A percentile compares a stretch with the other conserved stretches of the same genome.
Evolutionary conservation across 1,140 invertebrate species (phyloP).

Genomic region (Plutomurus gul): DNA sequence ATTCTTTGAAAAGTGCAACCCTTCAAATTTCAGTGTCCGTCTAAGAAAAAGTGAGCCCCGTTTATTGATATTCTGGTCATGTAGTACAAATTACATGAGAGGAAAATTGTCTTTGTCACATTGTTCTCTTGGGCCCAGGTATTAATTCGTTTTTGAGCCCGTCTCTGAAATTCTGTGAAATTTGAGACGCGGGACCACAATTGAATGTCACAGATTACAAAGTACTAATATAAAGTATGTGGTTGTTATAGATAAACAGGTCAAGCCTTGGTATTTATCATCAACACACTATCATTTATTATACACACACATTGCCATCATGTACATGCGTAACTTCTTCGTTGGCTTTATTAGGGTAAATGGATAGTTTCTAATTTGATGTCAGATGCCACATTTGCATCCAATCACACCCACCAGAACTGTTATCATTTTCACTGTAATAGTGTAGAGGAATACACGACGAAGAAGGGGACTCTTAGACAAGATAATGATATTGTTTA

Average conservation of each 20-base stretch:
- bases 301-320: background rate
- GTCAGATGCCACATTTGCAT: slow-evolving; percentile 21
- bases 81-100: too few species aligned
- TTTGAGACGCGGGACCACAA: too few species aligned
- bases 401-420: background rate
- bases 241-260: background rate
- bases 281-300: too few species aligned
- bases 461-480: background rate
- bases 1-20: background rate
- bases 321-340: background rate
- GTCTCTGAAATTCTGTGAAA: too few species aligned
- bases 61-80: slow-evolving; percentile 21
- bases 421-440: background rate
- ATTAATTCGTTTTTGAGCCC: slow-evolving; percentile 2
- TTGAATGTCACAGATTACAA: too few species aligned
- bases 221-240: too few species aligned
- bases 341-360: slow-evolving; percentile 6
- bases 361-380: slow-evolving; percentile 20
- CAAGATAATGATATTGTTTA: background rate
- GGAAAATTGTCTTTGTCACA: too few species aligned
- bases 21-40: background rate
- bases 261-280: too few species aligned
- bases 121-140: background rate
- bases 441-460: background rate
- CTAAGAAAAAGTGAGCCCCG: background rate